Base-by-base conservation (phyloP, 2,797 vertebrate species). In the Morus bassanus region DNA sequence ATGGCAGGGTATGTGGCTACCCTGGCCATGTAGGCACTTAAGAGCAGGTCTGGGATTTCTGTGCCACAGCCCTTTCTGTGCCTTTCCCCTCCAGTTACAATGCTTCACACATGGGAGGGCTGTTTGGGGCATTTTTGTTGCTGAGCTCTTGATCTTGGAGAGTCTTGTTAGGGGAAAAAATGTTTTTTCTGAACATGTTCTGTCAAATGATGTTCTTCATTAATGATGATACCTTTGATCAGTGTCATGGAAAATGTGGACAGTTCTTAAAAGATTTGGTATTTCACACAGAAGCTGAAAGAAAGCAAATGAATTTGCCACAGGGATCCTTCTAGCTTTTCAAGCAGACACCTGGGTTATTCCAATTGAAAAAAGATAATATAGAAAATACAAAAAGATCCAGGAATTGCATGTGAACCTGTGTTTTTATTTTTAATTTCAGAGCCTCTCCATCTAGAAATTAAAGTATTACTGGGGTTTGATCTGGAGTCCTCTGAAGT, bases 21-120 rank as follows among this genome's bases (percentile, higher is more conserved):
- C 6, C 43, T n/a, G 61, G 53, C 13, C 5, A 0, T 0, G 6
- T 2, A 13, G 53, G 13, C 25, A 45, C 10, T 25, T 59, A 39
- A 54, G 41, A 39, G 7, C 17, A 43, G 68, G n/a, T 2, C 2
- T 9, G 57, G 18, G 13, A 10, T 41, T 57, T 54, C 43, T 68
- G 31, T 6, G 61, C 37, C 8, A 7, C 50, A 60, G 18, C 65
- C 28, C 22, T 75, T 23, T 10, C 2, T 0, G 18, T 43, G 53
- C 17, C 31, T 76, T 72, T 76, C 18, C 17, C 30, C 19, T 64
- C 23, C 23, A 9, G 19, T 63, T 67, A 23, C 0, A 18, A 28
- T 30, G 28, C 35, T 74, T 35, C 3, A 0, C 14, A 5, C 23
- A 4, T 1, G 2, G 2, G 2, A 28, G 14, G 48, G 11, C 7